Base-by-base conservation (phyloP, 2,888 invertebrate species). In the Amphiduros pacificus region DNA sequence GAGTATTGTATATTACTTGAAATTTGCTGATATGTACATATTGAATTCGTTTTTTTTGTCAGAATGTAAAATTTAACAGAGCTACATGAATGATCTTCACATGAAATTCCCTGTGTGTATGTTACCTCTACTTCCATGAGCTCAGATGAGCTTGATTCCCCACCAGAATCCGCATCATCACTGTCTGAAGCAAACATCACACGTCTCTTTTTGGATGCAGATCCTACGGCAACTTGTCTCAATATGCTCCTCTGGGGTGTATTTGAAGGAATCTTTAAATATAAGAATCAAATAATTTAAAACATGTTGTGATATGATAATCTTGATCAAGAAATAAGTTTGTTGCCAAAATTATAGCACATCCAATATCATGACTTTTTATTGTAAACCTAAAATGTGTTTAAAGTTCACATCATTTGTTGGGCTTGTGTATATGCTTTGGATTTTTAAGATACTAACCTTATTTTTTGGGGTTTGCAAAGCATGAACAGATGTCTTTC, bases 61-160 rank as follows among this genome's bases (percentile, higher is more conserved):
- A n/a, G n/a, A n/a, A n/a, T 36, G 36, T 36, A 36, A 36, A 36
- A 36, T 11, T 36, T 9, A 36, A 36, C 11, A 36, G 9, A 17
- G 17, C 20, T 44, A 20, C 44, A n/a, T 20, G 44, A 17, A 4
- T 17, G n/a, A 4, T 11, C n/a, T 44, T 11, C n/a, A 11, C 44
- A 17, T 22, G 22, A 44, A 20, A 11, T 44, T n/a, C n/a, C n/a
- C n/a, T 20, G 5, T 44, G 6, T n/a, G 22, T 36, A 36, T 9
- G 36, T 17, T 66, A 76, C 76, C 67, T 74, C 74, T n/a, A 75
- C 58, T 65, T 76, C 76, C 74, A 76, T 72, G 11, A 74, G 63
- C 58, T 73, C 73, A 55, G 71, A 73, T n/a, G 73, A 66, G n/a
- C 72, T 71, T 11, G 74, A 73, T 24, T 70, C 71, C 20, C 66